Percentiles rank a stretch among this genome's conserved stretches.
These are phyloP conservation scores for Acromyrmex charruanus DNA, from an alignment of 1,140 invertebrate genomes.

Conservation along the genomic window DNA sequence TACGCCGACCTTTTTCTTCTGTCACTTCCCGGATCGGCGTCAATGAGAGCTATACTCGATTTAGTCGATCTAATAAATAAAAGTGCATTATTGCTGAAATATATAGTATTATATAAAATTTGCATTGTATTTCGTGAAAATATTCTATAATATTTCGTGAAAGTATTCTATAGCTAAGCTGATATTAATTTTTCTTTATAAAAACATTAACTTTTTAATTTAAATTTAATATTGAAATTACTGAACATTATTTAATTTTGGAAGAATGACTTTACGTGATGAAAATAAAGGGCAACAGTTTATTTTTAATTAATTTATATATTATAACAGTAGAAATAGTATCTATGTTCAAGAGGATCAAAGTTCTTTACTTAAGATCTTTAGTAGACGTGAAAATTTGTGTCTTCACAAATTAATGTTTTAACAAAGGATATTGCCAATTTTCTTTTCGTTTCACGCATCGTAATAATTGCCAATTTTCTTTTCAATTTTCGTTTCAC, in stretches of 20 bases:
- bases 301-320: conserved; percentile 3
- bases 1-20: conserved; percentile 70
- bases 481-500: no score
- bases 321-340: not conserved
- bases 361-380: not conserved
- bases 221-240: no score
- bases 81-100: not conserved
- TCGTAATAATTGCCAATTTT: not conserved
- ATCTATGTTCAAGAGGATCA: not conserved
- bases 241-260: not conserved
- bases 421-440: not conserved
- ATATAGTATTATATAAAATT: not conserved
- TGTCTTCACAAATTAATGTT: conserved; percentile 19
- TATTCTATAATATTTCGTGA: not conserved
- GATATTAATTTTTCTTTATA: conserved; percentile 8
- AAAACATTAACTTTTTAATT: not conserved
- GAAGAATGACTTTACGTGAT: not conserved
- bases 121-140: not conserved
- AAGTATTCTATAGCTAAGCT: not conserved
- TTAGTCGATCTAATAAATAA: conserved; percentile 48
- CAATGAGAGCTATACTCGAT: conserved; percentile 77
- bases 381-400: no score
- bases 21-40: conserved; percentile 78
- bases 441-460: not conserved
- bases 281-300: not conserved